These are phyloP conservation scores for Nothobranchius furzeri DNA, from an alignment of 2,113 vertebrate species.

Conservation along the genomic window DNA sequence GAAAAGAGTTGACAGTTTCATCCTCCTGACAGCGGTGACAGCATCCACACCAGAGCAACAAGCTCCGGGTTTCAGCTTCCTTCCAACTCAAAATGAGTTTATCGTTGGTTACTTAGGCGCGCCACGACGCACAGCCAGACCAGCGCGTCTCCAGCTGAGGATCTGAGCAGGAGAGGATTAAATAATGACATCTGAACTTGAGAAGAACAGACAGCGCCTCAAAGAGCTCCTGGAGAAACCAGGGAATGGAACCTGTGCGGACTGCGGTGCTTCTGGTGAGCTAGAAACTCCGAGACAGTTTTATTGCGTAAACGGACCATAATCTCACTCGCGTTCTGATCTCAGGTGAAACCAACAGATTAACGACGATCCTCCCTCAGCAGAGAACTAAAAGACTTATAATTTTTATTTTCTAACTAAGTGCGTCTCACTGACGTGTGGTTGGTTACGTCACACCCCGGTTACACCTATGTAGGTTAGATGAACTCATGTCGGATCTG, in stretches of 20 bases:
- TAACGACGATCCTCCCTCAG: too few relatives aligned
- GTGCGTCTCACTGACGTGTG: too few relatives aligned
- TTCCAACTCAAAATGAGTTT: neutral
- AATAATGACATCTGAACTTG: constrained; percentile 67
- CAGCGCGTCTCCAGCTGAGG: neutral
- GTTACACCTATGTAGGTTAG: neutral
- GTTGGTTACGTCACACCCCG: neutral
- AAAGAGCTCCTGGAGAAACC: constrained; percentile 79
- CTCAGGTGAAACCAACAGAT: too few relatives aligned
- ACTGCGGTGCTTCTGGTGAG: constrained; percentile 86
- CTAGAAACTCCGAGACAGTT: neutral
- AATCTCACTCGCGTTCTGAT: too few relatives aligned
- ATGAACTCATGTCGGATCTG: too few relatives aligned
- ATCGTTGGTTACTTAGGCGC: neutral
- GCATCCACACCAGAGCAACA: neutral
- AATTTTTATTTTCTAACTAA: too few relatives aligned
- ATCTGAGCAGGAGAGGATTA: neutral
- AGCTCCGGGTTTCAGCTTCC: neutral
- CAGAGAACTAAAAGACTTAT: too few relatives aligned
- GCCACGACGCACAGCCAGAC: neutral
- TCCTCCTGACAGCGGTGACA: neutral
- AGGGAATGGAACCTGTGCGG: constrained; percentile 83
- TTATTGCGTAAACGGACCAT: too few relatives aligned
- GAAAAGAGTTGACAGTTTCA: too few relatives aligned
- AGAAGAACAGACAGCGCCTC: constrained; percentile 75